Conservation (phyloP, 2,888 invertebrate genomes). For the Dichetophora obliterata region DNA sequence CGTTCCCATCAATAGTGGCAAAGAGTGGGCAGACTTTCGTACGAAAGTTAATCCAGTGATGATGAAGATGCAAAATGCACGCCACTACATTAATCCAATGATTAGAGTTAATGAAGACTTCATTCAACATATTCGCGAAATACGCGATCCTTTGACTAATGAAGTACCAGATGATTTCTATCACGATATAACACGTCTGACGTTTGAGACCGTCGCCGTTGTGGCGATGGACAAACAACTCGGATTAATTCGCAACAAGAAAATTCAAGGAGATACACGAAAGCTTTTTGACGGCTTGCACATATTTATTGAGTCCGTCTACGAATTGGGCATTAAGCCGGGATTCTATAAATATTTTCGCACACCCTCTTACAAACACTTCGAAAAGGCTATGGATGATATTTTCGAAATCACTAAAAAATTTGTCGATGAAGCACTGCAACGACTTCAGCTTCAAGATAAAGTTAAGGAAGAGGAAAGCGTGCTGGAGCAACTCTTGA, state of each 20-base stretch:
- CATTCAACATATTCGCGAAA: slow-evolving; percentile 57
- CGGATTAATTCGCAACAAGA: slow-evolving; percentile 54
- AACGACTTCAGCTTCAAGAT: slow-evolving; percentile 48
- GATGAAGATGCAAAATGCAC: slow-evolving; percentile 61
- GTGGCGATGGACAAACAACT: slow-evolving; percentile 67
- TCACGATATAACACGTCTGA: slow-evolving; percentile 73
- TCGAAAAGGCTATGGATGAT: slow-evolving; percentile 59
- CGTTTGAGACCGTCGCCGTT: slow-evolving; percentile 72
- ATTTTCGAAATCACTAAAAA: slow-evolving; percentile 60
- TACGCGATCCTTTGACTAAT: slow-evolving; percentile 52
- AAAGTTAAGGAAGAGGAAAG: slow-evolving; percentile 62
- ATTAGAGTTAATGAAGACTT: slow-evolving; percentile 63
- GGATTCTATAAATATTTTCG: slow-evolving; percentile 62
- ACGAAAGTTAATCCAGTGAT: slow-evolving; percentile 71
- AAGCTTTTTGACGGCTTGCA: slow-evolving; percentile 56
- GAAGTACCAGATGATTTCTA: slow-evolving; percentile 67
- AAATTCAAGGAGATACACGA: slow-evolving; percentile 53
- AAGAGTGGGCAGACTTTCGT: slow-evolving; percentile 78
- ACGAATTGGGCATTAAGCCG: slow-evolving; percentile 61
- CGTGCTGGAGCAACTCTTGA: slow-evolving; percentile 76
- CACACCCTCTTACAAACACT: slow-evolving; percentile 58
- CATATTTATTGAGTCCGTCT: slow-evolving; percentile 58
- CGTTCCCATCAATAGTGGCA: slow-evolving; percentile 63
- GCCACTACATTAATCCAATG: slow-evolving; percentile 57
- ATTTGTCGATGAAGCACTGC: slow-evolving; percentile 67